These are phyloP conservation scores for Masticophis lateralis DNA, from an alignment of 2,797 vertebrate species.

Conservation along the genomic window DNA sequence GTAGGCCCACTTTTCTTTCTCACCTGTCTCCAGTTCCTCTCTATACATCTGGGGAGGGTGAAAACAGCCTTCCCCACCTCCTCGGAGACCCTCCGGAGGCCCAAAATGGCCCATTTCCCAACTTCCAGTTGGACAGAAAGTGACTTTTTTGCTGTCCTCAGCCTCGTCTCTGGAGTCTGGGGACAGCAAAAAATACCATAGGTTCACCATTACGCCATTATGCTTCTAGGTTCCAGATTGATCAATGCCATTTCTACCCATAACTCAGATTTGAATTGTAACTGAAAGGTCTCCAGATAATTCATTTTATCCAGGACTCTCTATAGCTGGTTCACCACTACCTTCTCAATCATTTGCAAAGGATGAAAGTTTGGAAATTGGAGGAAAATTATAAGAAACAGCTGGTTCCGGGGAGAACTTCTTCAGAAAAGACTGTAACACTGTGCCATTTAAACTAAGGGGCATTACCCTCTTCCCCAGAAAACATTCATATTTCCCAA, in stretches of 20 bases:
- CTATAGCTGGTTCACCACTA: not conserved
- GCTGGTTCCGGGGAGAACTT: not conserved
- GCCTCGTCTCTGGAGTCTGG: too few species aligned
- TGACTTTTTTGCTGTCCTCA: too few species aligned
- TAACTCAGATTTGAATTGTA: not conserved
- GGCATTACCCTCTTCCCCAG: not conserved
- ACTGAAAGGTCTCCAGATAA: not conserved
- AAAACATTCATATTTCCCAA: not conserved
- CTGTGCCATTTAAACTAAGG: not conserved
- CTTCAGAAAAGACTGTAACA: not conserved
- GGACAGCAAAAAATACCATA: too few species aligned
- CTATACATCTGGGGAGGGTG: too few species aligned
- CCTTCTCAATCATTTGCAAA: not conserved
- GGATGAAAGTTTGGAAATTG: not conserved
- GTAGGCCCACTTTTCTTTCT: too few species aligned
- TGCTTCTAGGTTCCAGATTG: not conserved
- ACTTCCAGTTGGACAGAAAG: too few species aligned
- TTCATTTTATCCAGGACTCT: not conserved
- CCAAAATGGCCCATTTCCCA: too few species aligned
- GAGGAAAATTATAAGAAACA: not conserved
- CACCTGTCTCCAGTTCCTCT: too few species aligned
- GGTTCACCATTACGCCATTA: too few species aligned
- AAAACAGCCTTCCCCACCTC: too few species aligned
- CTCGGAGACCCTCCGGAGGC: too few species aligned
- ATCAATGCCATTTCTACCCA: not conserved